A percentile compares a stretch with the other conserved stretches of the same genome.
Evolutionary conservation across 2,113 vertebrate genomes (phyloP).

Genomic region (Campylomormyrus tamandua): DNA sequence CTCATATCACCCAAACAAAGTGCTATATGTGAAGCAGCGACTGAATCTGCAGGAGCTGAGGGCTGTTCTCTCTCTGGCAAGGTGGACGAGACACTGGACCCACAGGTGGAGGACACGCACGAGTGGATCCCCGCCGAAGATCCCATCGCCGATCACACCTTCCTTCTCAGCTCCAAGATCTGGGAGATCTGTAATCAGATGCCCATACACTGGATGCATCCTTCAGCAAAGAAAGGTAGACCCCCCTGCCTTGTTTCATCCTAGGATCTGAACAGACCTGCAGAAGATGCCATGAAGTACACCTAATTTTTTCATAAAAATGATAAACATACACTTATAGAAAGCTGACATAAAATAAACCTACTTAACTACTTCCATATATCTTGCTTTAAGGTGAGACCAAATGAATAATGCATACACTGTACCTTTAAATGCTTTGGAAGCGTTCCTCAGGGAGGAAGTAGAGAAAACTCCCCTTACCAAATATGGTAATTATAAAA

Average conservation of each 20-base stretch:
- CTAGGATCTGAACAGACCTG: neutral
- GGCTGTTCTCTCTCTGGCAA: slow-evolving; percentile 23
- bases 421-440: neutral
- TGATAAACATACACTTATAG: neutral
- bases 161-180: slow-evolving; percentile 64
- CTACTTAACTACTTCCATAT: neutral
- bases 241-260: slow-evolving; percentile 24
- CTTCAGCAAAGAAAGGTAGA: slow-evolving; percentile 56
- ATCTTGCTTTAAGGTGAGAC: neutral
- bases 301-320: neutral
- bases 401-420: neutral
- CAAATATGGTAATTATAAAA: neutral
- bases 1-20: neutral
- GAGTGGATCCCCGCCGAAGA: slow-evolving; percentile 65
- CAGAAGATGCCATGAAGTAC: neutral
- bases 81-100: slow-evolving; percentile 44
- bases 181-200: slow-evolving; percentile 67
- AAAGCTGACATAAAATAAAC: neutral
- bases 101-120: slow-evolving; percentile 56
- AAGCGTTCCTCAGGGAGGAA: neutral
- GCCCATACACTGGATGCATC: slow-evolving; percentile 68
- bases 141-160: slow-evolving; percentile 55
- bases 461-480: neutral
- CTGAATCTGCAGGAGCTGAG: neutral
- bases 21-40: neutral